Evolutionary conservation across 2,113 vertebrate species (phyloP), one percentile per base, ranked within the genome.

Genomic region (Anser brachyrhynchus): DNA sequence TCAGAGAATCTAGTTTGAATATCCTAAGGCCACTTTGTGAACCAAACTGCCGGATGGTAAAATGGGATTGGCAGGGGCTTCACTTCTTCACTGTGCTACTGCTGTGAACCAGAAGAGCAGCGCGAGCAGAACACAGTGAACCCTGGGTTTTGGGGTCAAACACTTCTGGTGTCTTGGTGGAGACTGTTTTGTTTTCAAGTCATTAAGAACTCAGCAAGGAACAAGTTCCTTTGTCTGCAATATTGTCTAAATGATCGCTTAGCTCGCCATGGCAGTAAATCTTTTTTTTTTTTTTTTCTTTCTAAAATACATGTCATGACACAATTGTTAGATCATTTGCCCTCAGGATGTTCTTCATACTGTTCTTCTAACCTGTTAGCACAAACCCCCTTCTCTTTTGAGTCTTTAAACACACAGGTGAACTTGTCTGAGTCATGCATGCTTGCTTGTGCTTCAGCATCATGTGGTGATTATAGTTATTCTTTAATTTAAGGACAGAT

Each of bases 301-400:
- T 94, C 44, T 76, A 54, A 92, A 82, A 87, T 66, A 70, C 66
- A 11, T 85, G 85, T 87, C 61, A 90, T 91, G 87, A 94, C 93
- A 92, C 44, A 95, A 69, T 62, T 76, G 35, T 95, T 87, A 94
- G 84, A 70, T 95, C 84, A 92, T 89, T 85, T 87, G 51, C 84
- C 94, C 80, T 83, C 44, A 46, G 87, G 93, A 70, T 62, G 44
- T 82, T 87, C 54, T 87, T 91, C 49, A 37, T 52, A 41, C 33
- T 66, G 58, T 85, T 96, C 84, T 83, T 83, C 33, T 89, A 92
- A 92, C 87, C 54, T 92, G 71, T 85, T 94, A 82, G 81, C 66
- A 91, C 70, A 87, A 87, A 81, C 4, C 3, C 1, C 35, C 5
- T 75, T 85, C 37, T 90, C 65, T 66, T 84, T 11, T 51, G 66